These are phyloP conservation scores for Melitaea athalia DNA, from an alignment of 2,888 invertebrate species.

Conservation along the genomic window DNA sequence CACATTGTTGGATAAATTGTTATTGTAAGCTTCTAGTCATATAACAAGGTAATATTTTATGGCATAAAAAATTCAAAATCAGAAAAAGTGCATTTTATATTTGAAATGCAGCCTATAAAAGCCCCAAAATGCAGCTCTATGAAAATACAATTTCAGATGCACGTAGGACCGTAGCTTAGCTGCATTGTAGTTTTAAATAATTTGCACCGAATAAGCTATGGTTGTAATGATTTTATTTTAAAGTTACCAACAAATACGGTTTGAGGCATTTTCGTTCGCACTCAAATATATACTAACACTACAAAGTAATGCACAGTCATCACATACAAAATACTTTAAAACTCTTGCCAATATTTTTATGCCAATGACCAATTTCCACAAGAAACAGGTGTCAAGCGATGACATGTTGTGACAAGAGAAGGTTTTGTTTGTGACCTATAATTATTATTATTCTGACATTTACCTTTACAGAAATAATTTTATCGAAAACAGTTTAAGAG, in stretches of 20 bases:
- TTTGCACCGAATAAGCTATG: too few relatives aligned
- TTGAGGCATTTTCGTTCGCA: slow-evolving; percentile 65
- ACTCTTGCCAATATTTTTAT: slow-evolving; percentile 68
- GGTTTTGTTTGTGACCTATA: slow-evolving; percentile 43
- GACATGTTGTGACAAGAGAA: slow-evolving; percentile 44
- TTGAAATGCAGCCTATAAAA: too few relatives aligned
- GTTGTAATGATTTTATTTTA: too few relatives aligned
- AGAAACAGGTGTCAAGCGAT: slow-evolving; percentile 36
- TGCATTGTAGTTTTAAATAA: too few relatives aligned
- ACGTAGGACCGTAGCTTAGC: too few relatives aligned
- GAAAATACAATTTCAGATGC: too few relatives aligned
- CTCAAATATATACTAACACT: slow-evolving; percentile 37
- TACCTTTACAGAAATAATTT: slow-evolving; percentile 55
- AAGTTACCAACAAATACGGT: slow-evolving; percentile 65
- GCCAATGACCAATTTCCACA: slow-evolving; percentile 57
- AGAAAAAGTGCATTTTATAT: too few relatives aligned
- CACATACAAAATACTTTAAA: slow-evolving; percentile 52
- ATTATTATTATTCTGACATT: slow-evolving; percentile 54
- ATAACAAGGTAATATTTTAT: too few relatives aligned
- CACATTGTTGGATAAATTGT: too few relatives aligned
- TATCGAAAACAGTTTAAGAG: not conserved
- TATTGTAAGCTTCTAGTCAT: too few relatives aligned
- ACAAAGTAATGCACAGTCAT: slow-evolving; percentile 61
- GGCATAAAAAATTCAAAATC: too few relatives aligned
- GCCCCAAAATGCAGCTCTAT: too few relatives aligned